A percentile compares a stretch with the other conserved stretches of the same genome.
These are phyloP conservation scores for Aptenodytes forsteri DNA, from an alignment of 2,113 vertebrate genomes.

Conservation along the genomic window DNA sequence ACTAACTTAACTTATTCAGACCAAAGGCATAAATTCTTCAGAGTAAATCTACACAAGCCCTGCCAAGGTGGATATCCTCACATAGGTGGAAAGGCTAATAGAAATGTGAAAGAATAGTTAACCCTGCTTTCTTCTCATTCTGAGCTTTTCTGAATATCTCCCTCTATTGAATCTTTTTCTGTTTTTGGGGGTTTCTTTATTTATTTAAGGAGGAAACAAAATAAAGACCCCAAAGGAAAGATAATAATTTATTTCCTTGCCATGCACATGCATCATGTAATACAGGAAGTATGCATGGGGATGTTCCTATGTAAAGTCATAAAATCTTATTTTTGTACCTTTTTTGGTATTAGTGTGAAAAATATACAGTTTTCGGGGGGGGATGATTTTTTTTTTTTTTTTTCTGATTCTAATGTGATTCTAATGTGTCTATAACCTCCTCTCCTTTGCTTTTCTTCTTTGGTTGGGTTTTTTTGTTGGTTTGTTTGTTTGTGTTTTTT, in stretches of 20 bases:
- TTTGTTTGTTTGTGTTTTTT: neutral
- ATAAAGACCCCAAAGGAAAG: neutral
- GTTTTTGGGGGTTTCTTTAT: fast-evolving
- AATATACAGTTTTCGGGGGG: neutral
- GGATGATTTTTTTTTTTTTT: fast-evolving
- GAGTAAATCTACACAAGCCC: neutral
- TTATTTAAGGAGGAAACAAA: neutral
- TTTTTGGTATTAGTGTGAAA: neutral
- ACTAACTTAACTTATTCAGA: conserved; percentile 28
- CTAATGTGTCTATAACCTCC: neutral
- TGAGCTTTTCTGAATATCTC: neutral
- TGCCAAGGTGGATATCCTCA: neutral
- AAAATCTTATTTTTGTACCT: neutral
- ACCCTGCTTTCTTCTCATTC: neutral
- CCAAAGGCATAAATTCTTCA: neutral
- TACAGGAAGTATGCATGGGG: neutral
- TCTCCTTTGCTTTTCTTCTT: neutral
- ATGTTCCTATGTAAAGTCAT: neutral
- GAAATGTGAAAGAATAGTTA: neutral
- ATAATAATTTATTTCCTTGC: neutral
- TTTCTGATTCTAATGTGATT: neutral
- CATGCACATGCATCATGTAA: neutral
- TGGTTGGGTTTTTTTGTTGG: neutral
- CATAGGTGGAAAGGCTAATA: neutral
- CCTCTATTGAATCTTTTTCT: neutral